Conservation (phyloP, 2,113 vertebrate species). For the Excalfactoria chinensis region DNA sequence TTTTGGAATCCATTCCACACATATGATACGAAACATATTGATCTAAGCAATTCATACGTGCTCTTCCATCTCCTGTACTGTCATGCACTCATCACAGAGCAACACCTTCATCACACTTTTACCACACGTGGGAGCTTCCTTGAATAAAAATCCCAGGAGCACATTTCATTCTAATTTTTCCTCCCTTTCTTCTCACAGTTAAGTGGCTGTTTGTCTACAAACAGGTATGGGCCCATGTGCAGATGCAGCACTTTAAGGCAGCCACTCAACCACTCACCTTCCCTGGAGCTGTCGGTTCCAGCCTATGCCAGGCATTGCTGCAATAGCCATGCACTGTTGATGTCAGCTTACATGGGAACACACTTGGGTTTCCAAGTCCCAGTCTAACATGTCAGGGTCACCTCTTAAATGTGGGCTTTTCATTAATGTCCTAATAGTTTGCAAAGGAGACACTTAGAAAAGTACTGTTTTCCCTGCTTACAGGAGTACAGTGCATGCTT, state of each 20-base stretch:
- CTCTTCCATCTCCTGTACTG: neutral
- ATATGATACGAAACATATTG: fast-evolving
- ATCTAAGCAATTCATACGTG: fast-evolving
- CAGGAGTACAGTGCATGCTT: neutral
- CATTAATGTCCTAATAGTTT: neutral
- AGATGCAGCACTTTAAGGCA: neutral
- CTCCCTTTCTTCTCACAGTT: neutral
- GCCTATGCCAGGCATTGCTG: neutral
- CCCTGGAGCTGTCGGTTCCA: neutral
- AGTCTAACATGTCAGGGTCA: neutral
- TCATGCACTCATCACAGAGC: neutral
- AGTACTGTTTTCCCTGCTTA: neutral
- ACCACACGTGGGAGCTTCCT: neutral
- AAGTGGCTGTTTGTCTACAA: neutral
- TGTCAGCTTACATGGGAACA: neutral
- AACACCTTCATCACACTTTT: neutral
- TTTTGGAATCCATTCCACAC: neutral
- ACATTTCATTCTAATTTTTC: neutral
- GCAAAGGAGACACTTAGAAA: neutral
- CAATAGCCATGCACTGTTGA: fast-evolving
- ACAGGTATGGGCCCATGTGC: neutral
- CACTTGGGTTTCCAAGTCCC: neutral
- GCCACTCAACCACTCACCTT: neutral
- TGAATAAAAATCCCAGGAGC: neutral
- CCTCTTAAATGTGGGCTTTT: neutral